Percentiles rank a stretch among this genome's conserved stretches.
Conservation (phyloP, 2,113 vertebrate genomes). For the Neogale vison region DNA sequence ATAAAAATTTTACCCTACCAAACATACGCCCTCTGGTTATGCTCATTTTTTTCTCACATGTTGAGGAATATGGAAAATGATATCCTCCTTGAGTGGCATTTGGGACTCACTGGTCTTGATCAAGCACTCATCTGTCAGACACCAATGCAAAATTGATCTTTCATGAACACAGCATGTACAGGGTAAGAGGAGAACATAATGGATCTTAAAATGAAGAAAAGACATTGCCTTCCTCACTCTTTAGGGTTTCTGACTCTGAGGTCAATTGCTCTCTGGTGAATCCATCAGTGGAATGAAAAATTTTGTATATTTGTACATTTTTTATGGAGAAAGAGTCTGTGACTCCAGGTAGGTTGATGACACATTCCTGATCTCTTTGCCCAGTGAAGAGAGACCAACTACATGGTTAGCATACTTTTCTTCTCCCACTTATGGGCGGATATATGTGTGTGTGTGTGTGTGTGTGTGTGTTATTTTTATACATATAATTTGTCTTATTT, state of each 20-base stretch:
- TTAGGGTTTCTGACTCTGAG: background rate
- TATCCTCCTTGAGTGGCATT: no score
- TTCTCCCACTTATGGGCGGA: background rate
- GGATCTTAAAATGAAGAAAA: background rate
- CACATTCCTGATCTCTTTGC: background rate
- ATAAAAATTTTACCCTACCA: background rate
- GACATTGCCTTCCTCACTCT: background rate
- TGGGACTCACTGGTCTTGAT: background rate
- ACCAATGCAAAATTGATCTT: background rate
- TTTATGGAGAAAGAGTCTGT: background rate
- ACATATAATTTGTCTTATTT: no score
- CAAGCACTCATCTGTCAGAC: background rate
- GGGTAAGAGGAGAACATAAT: background rate
- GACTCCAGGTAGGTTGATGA: background rate
- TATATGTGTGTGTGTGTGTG: background rate
- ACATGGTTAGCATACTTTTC: background rate
- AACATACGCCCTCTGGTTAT: background rate
- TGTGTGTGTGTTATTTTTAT: no score
- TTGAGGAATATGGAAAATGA: background rate
- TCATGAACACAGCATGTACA: no score
- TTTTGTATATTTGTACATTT: background rate
- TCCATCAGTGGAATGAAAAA: background rate
- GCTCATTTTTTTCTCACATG: background rate
- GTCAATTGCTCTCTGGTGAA: background rate
- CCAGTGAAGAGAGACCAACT: background rate